These are phyloP conservation scores for Lycocerus yunnanus DNA, from an alignment of 2,888 invertebrate genomes.

Conservation along the genomic window DNA sequence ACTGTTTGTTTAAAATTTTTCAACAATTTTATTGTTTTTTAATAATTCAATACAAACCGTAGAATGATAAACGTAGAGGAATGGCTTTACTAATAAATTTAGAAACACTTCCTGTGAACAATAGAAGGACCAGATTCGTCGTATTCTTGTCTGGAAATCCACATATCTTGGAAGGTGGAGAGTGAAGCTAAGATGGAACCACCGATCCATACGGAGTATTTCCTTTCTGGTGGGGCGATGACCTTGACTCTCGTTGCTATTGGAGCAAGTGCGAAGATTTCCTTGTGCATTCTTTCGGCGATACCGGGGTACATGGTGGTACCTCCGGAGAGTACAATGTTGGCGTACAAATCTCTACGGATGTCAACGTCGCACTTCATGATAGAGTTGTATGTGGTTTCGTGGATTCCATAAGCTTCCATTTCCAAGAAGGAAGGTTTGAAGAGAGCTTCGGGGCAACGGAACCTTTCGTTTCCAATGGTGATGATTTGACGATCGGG, in stretches of 20 bases:
- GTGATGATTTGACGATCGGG: constrained; percentile 93
- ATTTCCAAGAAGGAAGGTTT: constrained; percentile 90
- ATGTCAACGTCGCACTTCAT: constrained; percentile 97
- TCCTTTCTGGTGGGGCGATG: constrained; percentile 91
- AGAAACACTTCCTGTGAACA: constrained; percentile 98
- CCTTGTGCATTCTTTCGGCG: constrained; percentile 91
- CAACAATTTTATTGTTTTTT: no score
- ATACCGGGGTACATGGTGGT: constrained; percentile 96
- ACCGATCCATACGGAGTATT: constrained; percentile 95
- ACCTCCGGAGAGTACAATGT: constrained; percentile 91
- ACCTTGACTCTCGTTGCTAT: constrained; percentile 94
- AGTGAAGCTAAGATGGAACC: constrained; percentile 89
- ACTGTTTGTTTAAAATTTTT: no score
- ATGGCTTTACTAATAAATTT: constrained; percentile 57
- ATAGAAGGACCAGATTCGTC: constrained; percentile 96
- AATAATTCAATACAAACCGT: constrained; percentile 42
- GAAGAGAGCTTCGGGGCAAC: constrained; percentile 95
- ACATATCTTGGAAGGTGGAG: constrained; percentile 94
- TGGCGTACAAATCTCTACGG: constrained; percentile 95
- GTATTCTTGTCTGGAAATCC: constrained; percentile 96
- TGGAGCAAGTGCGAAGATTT: constrained; percentile 88
- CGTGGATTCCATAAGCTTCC: constrained; percentile 88
- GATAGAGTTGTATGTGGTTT: constrained; percentile 93
- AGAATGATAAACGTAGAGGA: constrained; percentile 48
- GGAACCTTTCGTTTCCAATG: constrained; percentile 92